phyloP scores from a whole-genome alignment of 1,140 invertebrate genomes.

The Sycobia sp. region DNA sequence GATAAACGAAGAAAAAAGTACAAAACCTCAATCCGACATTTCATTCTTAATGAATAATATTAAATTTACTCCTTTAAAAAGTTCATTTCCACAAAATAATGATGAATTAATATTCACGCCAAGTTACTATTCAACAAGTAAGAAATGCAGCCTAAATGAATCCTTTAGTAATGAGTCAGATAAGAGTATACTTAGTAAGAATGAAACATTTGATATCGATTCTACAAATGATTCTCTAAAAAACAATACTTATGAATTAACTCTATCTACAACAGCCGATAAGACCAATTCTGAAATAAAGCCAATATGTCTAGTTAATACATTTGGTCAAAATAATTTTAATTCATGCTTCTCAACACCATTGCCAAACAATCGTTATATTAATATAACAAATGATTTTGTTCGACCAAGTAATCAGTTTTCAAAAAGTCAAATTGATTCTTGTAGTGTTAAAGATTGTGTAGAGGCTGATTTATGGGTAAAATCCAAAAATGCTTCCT shows the following conservation, averaged over 20 bases:
- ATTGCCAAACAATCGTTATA: slow-evolving; percentile 30
- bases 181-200: neutral
- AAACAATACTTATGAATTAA: slow-evolving; percentile 43
- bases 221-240: slow-evolving; percentile 3
- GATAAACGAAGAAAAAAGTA: neutral
- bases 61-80: slow-evolving; percentile 41
- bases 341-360: slow-evolving; percentile 33
- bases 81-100: slow-evolving; percentile 1
- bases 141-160: slow-evolving; percentile 17
- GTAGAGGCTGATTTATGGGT: slow-evolving; percentile 51
- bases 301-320: slow-evolving; percentile 36
- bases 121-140: slow-evolving; percentile 38
- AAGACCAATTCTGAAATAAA: slow-evolving; percentile 26
- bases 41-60: slow-evolving; percentile 50
- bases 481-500: slow-evolving; percentile 31
- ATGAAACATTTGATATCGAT: slow-evolving; percentile 27
- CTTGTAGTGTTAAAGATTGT: slow-evolving; percentile 38
- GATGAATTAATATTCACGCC: slow-evolving; percentile 37
- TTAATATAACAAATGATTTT: slow-evolving; percentile 1
- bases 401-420: slow-evolving; percentile 12
- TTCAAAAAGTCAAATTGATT: slow-evolving; percentile 32
- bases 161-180: slow-evolving; percentile 3
- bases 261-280: slow-evolving; percentile 32
- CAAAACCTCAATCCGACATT: slow-evolving; percentile 39
- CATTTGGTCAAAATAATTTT: slow-evolving; percentile 32